Evolutionary conservation across 92 coral and sea anemone species (phyloP).

Genomic region (Porites evermanni): DNA sequence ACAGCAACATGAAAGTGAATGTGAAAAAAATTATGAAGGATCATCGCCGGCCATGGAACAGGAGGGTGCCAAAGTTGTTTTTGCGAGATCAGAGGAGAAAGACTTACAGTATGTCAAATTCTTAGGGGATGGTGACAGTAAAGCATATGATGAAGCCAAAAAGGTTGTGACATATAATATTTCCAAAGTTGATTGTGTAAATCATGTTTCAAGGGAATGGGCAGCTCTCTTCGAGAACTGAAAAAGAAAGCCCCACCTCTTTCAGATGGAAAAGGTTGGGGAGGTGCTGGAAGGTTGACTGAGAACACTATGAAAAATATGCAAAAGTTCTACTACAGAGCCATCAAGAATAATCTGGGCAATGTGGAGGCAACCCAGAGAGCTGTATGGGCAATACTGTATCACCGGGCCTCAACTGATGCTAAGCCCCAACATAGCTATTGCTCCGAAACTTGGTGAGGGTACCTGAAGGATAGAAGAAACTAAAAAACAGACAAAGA

Average conservation of each 20-base stretch:
- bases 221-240: neutral
- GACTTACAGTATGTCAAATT: neutral
- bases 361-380: constrained; percentile 7
- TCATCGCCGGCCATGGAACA: constrained; percentile 29
- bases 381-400: constrained; percentile 9
- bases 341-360: constrained; percentile 17
- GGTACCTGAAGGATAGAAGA: neutral
- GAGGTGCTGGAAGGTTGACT: neutral
- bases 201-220: constrained; percentile 27
- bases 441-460: constrained; percentile 14
- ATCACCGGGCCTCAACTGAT: constrained; percentile 25
- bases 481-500: neutral
- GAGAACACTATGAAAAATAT: neutral
- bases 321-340: constrained; percentile 20
- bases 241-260: constrained; percentile 7
- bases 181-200: constrained; percentile 12
- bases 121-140: no score
- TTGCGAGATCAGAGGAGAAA: constrained; percentile 26
- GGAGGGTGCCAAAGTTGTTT: constrained; percentile 16
- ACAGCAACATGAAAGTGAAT: neutral
- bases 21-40: constrained; percentile 5
- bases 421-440: constrained; percentile 4
- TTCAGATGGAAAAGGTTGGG: constrained; percentile 13
- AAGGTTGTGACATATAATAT: no score
- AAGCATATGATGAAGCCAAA: no score